A percentile compares a stretch with the other conserved stretches of the same genome.
Conservation (phyloP, 1,140 invertebrate species). For the Drosophila insularis region DNA sequence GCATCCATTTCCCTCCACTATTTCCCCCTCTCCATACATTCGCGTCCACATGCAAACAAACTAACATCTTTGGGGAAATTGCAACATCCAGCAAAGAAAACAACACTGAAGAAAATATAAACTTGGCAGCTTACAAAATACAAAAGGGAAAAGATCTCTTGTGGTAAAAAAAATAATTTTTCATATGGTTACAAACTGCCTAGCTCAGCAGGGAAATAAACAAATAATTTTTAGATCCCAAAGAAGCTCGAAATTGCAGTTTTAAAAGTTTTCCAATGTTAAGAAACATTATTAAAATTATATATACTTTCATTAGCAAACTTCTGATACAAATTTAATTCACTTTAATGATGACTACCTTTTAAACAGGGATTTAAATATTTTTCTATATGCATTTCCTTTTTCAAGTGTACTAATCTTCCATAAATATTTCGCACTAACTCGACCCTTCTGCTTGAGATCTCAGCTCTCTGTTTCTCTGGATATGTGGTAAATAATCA, state of each 20-base stretch:
- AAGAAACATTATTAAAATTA: no score
- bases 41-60: background rate
- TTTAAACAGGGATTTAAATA: no score
- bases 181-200: no score
- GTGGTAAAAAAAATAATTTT: no score
- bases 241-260: no score
- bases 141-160: background rate
- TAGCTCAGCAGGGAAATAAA: no score
- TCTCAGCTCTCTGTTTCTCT: background rate
- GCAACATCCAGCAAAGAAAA: slow-evolving; percentile 20
- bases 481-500: slow-evolving; percentile 28
- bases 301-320: no score
- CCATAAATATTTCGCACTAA: background rate
- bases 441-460: background rate
- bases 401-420: background rate
- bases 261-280: no score
- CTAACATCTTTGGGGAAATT: slow-evolving; percentile 35
- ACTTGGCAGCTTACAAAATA: background rate
- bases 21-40: background rate
- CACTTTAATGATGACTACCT: no score
- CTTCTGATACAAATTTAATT: no score
- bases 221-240: no score
- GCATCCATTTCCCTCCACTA: background rate
- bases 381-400: no score
- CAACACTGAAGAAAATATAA: background rate